Evolutionary conservation across 2,797 vertebrate species (phyloP).

Genomic region (Mus caroli): DNA sequence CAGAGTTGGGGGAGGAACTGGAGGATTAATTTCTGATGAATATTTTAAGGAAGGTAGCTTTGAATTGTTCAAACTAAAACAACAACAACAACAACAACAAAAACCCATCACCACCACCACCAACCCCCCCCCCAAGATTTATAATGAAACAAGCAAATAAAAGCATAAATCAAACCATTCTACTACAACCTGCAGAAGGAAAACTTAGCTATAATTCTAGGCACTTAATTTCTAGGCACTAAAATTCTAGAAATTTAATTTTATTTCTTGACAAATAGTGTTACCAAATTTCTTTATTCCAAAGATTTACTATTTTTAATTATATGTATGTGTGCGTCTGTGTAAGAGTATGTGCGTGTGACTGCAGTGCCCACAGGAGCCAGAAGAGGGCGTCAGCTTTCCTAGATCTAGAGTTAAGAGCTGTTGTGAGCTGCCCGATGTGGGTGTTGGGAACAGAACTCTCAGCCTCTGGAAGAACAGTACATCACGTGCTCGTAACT

Average conservation of each 20-base stretch:
- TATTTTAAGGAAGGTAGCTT: constrained; percentile 25
- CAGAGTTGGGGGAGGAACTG: background rate
- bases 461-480: background rate
- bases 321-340: background rate
- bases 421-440: background rate
- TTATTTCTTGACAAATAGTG: constrained; percentile 55
- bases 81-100: too few relatives aligned
- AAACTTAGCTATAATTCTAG: constrained; percentile 45
- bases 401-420: background rate
- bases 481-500: background rate
- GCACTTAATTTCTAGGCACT: background rate
- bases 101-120: too few relatives aligned
- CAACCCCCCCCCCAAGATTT: background rate
- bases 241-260: constrained; percentile 43
- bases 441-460: background rate
- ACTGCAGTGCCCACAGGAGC: background rate
- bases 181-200: background rate
- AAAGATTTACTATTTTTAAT: background rate
- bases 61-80: background rate
- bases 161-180: background rate
- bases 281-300: background rate
- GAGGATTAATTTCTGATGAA: constrained; percentile 12
- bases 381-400: background rate
- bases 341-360: background rate
- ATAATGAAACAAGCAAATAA: background rate